These are phyloP conservation scores for Nyctereutes procyonoides DNA, from an alignment of 2,113 vertebrate species.

Conservation along the genomic window DNA sequence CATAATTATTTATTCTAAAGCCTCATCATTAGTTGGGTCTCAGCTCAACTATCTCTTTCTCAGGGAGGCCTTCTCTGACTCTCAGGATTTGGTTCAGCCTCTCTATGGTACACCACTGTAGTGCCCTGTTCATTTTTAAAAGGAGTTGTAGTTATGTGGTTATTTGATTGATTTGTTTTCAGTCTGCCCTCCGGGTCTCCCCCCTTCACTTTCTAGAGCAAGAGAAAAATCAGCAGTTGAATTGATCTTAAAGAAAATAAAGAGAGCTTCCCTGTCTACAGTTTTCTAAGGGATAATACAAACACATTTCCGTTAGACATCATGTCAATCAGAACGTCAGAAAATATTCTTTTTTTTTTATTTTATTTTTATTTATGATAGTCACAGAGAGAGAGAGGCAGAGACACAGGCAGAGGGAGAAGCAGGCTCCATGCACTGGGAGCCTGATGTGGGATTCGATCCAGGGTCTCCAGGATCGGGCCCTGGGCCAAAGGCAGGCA, in stretches of 20 bases:
- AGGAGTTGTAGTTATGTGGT: background rate
- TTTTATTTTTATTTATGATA: too few species aligned
- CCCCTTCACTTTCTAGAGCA: background rate
- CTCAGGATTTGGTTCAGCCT: background rate
- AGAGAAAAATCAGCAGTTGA: background rate
- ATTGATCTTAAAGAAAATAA: background rate
- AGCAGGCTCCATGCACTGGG: too few species aligned
- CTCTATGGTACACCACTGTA: background rate
- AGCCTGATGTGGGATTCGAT: too few species aligned
- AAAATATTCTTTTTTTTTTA: slow-evolving; percentile 21
- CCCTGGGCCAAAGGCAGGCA: too few species aligned
- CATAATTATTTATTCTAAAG: background rate
- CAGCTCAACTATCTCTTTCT: background rate
- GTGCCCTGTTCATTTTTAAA: background rate
- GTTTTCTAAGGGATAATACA: slow-evolving; percentile 35
- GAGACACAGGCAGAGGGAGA: too few species aligned
- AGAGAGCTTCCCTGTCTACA: background rate
- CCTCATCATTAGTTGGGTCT: background rate
- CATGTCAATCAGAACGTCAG: slow-evolving; percentile 26
- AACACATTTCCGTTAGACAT: background rate
- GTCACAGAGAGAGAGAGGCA: too few species aligned
- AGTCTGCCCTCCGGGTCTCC: background rate
- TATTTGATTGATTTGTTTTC: background rate
- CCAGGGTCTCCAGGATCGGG: too few species aligned
- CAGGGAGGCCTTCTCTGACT: background rate